Percentiles rank a stretch among this genome's conserved stretches.
Evolutionary conservation across 2,888 invertebrate species (phyloP).

Genomic region (Patella pellucida): DNA sequence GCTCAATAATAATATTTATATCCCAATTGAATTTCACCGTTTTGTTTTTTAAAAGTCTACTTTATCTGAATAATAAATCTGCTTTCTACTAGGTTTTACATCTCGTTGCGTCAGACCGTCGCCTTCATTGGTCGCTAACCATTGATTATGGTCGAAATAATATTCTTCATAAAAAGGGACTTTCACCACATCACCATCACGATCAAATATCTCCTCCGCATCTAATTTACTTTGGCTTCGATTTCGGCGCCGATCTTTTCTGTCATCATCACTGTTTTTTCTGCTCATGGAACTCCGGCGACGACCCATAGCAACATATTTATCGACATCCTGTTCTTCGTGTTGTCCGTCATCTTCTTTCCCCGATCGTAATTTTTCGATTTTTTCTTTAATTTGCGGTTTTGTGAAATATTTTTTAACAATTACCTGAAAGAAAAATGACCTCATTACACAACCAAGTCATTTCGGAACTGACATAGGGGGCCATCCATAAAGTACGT

Average conservation of each 20-base stretch:
- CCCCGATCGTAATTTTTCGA: slow-evolving; percentile 47
- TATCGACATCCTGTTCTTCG: slow-evolving; percentile 31
- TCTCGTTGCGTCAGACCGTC: slow-evolving; percentile 57
- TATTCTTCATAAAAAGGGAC: slow-evolving; percentile 59
- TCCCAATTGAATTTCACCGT: no score
- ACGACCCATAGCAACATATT: slow-evolving; percentile 30
- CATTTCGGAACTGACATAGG: neutral
- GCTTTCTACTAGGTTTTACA: slow-evolving; percentile 23
- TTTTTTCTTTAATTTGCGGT: slow-evolving; percentile 45
- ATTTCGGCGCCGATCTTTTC: slow-evolving; percentile 21
- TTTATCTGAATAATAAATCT: neutral
- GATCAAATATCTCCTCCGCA: slow-evolving; percentile 34
- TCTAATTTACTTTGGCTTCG: slow-evolving; percentile 11
- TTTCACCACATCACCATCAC: slow-evolving; percentile 29
- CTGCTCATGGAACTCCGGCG: slow-evolving; percentile 1
- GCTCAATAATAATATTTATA: no score
- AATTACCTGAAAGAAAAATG: slow-evolving; percentile 43
- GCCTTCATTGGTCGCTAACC: slow-evolving; percentile 64
- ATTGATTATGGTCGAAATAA: slow-evolving; percentile 57
- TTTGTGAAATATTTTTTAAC: slow-evolving; percentile 50
- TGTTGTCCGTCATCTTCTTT: slow-evolving; percentile 33
- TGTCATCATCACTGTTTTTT: slow-evolving; percentile 21
- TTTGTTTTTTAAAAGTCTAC: no score
- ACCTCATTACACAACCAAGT: neutral
- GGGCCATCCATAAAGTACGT: no score